These are phyloP conservation scores for Parasteatoda tepidariorum DNA, from an alignment of 1,140 invertebrate species.

Conservation along the genomic window DNA sequence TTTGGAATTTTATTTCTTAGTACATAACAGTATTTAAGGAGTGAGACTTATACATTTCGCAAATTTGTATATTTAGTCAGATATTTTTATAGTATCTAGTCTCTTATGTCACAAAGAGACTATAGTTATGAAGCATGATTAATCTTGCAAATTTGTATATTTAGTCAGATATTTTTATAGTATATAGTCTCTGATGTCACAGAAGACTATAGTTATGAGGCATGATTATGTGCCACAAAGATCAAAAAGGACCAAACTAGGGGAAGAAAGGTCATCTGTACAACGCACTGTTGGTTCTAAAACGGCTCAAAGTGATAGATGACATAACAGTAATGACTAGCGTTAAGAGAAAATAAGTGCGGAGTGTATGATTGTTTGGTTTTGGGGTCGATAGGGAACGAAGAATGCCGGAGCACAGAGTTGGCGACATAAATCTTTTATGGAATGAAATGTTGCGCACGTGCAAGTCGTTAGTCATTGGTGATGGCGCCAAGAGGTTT, in stretches of 20 bases:
- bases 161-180: too few relatives aligned
- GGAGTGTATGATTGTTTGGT: slow-evolving; percentile 20
- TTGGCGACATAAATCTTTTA: slow-evolving; percentile 56
- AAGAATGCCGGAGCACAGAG: slow-evolving; percentile 8
- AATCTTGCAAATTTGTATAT: too few relatives aligned
- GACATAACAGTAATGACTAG: slow-evolving; percentile 9
- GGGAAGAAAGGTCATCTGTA: slow-evolving; percentile 10
- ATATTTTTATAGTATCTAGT: too few relatives aligned
- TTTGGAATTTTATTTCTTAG: too few relatives aligned
- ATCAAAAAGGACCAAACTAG: not conserved
- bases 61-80: too few relatives aligned
- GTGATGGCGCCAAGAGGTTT: slow-evolving; percentile 45
- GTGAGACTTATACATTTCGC: too few relatives aligned
- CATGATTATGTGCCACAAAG: too few relatives aligned
- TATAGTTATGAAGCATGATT: too few relatives aligned
- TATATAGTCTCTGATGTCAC: too few relatives aligned
- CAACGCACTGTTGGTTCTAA: not conserved
- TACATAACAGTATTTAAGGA: too few relatives aligned
- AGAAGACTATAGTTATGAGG: too few relatives aligned
- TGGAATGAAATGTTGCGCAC: slow-evolving; percentile 50
- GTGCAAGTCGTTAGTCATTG: slow-evolving; percentile 53
- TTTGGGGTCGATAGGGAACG: slow-evolving; percentile 29
- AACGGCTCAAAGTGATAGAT: slow-evolving; percentile 33
- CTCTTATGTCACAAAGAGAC: too few relatives aligned
- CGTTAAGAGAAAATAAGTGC: slow-evolving; percentile 41